A percentile compares a stretch with the other conserved stretches of the same genome.
Conservation (phyloP, 1,140 invertebrate genomes). For the Leptinotarsa lineolata region DNA sequence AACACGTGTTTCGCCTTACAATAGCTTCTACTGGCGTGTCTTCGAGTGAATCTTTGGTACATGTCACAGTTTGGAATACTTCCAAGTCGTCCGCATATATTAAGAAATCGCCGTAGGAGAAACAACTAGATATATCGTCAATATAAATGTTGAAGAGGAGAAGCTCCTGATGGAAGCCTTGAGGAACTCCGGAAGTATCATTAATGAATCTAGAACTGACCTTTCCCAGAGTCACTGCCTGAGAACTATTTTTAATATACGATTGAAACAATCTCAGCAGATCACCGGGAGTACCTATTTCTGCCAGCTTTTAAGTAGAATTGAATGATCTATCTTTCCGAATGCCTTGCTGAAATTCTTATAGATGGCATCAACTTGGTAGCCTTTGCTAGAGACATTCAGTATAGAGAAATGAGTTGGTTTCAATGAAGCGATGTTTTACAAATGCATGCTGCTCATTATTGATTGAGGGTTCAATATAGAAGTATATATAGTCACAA, state of each 20-base stretch:
- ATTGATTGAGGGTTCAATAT: no score
- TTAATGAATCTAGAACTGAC: neutral
- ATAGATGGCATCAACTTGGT: no score
- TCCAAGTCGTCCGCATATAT: slow-evolving; percentile 10
- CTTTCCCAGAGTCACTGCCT: neutral
- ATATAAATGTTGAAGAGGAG: slow-evolving; percentile 9
- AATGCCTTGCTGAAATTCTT: no score
- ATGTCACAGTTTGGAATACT: slow-evolving; percentile 4
- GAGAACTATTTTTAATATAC: neutral
- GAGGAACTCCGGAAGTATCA: neutral
- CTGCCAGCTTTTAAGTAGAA: neutral
- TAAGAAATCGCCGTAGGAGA: neutral
- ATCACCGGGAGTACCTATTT: neutral
- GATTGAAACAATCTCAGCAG: slow-evolving; percentile 6
- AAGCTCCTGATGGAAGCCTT: neutral
- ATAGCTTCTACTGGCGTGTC: no score
- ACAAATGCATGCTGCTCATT: slow-evolving; percentile 9
- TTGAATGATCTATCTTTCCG: neutral
- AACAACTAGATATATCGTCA: slow-evolving; percentile 1
- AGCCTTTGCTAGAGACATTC: neutral
- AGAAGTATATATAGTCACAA: no score
- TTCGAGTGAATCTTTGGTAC: no score
- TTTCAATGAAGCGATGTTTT: slow-evolving; percentile 6
- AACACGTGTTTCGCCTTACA: no score
- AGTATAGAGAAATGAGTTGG: neutral